Percentiles rank a stretch among this genome's conserved stretches.
Conservation (phyloP, 2,113 vertebrate genomes). For the Hippocampus barbouri region DNA sequence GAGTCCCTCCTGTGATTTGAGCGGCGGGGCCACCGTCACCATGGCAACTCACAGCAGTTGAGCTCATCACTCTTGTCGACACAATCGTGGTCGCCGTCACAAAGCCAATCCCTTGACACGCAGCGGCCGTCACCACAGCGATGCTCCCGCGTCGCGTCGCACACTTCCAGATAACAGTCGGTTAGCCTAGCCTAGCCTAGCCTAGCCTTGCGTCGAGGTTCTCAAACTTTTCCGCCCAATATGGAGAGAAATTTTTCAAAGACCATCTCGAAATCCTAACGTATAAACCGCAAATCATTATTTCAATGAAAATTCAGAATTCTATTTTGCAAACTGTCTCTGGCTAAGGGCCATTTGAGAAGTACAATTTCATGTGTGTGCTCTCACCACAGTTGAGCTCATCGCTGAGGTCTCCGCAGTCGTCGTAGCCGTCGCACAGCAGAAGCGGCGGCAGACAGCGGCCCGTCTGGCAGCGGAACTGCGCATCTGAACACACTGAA, state of each 20-base stretch:
- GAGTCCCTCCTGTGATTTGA: neutral
- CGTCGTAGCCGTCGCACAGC: conserved; percentile 91
- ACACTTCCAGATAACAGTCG: conserved; percentile 67
- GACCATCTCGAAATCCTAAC: too few relatives aligned
- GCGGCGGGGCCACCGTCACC: neutral
- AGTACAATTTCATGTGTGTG: conserved; percentile 18
- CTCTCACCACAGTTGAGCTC: conserved; percentile 88
- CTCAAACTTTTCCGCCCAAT: neutral
- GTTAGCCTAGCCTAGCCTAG: neutral
- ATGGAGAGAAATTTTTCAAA: too few relatives aligned
- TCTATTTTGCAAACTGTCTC: too few relatives aligned
- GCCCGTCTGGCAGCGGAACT: conserved; percentile 83
- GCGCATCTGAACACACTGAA: conserved; percentile 78
- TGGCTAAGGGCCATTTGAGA: neutral
- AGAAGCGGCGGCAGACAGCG: conserved; percentile 81
- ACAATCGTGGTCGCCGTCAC: conserved; percentile 95
- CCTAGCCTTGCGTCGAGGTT: neutral
- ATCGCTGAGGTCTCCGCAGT: conserved; percentile 94
- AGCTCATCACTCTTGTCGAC: conserved; percentile 89
- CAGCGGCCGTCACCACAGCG: conserved; percentile 89
- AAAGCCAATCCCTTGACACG: conserved; percentile 83
- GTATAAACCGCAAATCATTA: too few relatives aligned
- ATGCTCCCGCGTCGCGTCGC: conserved; percentile 73
- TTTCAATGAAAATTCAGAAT: too few relatives aligned
- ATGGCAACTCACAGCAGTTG: conserved; percentile 88